Evolutionary conservation across 35 echinoderm and acorn worm genomes (phyloP).

Genomic region (Hemicentrotus pulcherrimus): DNA sequence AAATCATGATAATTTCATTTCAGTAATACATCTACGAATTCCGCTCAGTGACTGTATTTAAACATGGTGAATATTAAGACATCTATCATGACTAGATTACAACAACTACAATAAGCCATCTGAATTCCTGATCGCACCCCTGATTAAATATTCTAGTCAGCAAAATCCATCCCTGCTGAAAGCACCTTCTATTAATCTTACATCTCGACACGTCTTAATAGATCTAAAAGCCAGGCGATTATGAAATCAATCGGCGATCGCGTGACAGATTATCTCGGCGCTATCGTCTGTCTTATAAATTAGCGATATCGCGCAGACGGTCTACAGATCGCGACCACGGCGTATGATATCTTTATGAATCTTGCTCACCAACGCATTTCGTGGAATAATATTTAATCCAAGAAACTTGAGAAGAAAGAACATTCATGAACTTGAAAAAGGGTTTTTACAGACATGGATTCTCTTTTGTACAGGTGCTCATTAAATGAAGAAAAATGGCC

Average conservation of each 20-base stretch:
- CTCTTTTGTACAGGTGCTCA: neutral
- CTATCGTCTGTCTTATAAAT: too few relatives aligned
- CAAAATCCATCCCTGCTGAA: neutral
- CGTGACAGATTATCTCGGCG: neutral
- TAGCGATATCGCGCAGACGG: neutral
- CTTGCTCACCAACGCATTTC: neutral
- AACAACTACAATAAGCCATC: neutral
- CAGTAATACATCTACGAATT: neutral
- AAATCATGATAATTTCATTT: neutral
- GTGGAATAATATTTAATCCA: neutral
- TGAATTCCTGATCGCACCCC: neutral
- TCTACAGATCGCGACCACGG: neutral
- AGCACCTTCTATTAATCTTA: neutral
- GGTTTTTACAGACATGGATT: neutral
- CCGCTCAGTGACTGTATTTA: neutral
- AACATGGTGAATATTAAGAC: neutral
- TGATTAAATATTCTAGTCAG: neutral
- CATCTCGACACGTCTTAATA: neutral
- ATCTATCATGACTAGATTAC: neutral
- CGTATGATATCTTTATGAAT: neutral
- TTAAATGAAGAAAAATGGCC: neutral
- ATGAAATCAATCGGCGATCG: neutral
- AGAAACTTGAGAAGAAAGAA: neutral
- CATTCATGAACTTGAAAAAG: neutral
- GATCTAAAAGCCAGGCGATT: conserved; percentile 9